These are phyloP conservation scores for Aldrovandia affinis DNA, from an alignment of 2,797 vertebrate species.

Conservation along the genomic window DNA sequence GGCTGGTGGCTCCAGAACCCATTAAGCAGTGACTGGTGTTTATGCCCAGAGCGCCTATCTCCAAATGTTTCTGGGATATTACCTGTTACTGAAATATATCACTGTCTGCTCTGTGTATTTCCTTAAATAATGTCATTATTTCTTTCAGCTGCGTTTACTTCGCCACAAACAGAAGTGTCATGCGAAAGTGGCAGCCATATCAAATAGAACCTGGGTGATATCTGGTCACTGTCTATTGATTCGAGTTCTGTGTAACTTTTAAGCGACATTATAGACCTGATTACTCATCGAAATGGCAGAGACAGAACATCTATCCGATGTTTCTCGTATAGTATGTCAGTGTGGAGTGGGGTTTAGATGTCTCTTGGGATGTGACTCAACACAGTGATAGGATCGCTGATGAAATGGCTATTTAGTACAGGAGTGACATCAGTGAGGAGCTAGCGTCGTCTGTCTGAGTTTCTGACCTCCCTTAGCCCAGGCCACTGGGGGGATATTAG, in stretches of 20 bases:
- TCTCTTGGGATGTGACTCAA: conserved; percentile 36
- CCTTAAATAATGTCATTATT: neutral
- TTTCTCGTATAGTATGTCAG: neutral
- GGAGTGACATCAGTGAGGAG: conserved; percentile 27
- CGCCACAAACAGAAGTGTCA: neutral
- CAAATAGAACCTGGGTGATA: neutral
- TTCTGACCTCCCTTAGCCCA: neutral
- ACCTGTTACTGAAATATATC: neutral
- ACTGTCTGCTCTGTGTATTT: neutral
- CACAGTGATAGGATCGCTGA: conserved; percentile 30
- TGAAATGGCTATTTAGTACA: conserved; percentile 44
- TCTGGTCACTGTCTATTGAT: neutral
- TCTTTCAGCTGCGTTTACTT: neutral
- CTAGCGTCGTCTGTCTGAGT: neutral
- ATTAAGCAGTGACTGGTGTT: neutral
- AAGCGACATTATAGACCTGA: neutral
- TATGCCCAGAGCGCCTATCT: neutral
- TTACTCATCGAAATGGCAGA: neutral
- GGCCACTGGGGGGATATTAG: neutral
- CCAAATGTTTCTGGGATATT: neutral
- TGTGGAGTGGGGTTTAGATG: conserved; percentile 3
- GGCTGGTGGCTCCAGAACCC: neutral
- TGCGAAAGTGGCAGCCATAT: neutral
- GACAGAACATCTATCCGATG: neutral
- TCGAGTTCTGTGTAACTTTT: neutral